Conservation (phyloP, 2,888 invertebrate species). For the Orchesella flavescens region DNA sequence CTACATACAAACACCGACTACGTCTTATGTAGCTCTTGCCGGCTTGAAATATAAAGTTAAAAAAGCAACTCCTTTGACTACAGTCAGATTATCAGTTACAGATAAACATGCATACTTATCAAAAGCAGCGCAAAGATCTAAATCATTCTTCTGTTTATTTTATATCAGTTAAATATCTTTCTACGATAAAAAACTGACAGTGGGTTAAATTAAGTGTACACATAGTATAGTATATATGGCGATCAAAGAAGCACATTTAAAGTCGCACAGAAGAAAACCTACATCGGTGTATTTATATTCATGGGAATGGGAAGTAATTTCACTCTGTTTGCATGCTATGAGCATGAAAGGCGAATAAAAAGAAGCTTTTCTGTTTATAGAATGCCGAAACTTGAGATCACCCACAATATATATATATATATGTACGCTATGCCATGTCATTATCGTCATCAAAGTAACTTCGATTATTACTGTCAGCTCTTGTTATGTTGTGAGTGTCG, state of each 20-base stretch:
- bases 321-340: neutral
- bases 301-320: neutral
- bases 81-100: neutral
- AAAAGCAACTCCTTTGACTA: too few relatives aligned
- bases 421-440: neutral
- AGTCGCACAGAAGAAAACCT: neutral
- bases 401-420: neutral
- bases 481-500: slow-evolving; percentile 10
- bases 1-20: too few relatives aligned
- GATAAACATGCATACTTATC: neutral
- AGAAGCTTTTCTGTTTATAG: neutral
- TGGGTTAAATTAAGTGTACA: too few relatives aligned
- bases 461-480: slow-evolving; percentile 36
- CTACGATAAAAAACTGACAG: too few relatives aligned
- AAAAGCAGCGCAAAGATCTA: neutral
- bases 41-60: too few relatives aligned
- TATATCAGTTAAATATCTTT: neutral
- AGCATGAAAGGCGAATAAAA: neutral
- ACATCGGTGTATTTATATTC: neutral
- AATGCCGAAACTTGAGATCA: slow-evolving; percentile 21
- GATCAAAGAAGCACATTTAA: neutral
- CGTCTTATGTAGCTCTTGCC: too few relatives aligned
- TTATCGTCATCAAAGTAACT: slow-evolving; percentile 29
- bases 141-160: neutral
- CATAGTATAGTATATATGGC: too few relatives aligned